These are phyloP conservation scores for Somateria mollissima DNA, from an alignment of 2,797 vertebrate genomes.

Conservation along the genomic window DNA sequence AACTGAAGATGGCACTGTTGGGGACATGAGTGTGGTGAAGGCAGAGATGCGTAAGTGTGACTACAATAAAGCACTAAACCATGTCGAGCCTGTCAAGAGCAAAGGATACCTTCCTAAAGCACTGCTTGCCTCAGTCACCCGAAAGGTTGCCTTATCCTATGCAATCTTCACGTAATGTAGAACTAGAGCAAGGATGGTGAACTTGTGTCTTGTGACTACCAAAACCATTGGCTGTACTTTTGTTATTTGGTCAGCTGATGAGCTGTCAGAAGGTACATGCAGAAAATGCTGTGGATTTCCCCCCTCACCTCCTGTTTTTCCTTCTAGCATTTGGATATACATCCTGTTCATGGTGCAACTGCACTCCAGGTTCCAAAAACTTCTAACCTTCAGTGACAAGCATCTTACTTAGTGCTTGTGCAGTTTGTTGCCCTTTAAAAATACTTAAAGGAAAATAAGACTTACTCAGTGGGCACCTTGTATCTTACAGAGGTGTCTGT, in stretches of 20 bases:
- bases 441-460: not conserved
- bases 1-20: not conserved
- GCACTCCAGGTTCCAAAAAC: not conserved
- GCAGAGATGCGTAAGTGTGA: not conserved
- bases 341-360: not conserved
- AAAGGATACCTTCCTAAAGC: not conserved
- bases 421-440: not conserved
- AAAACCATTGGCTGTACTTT: not conserved
- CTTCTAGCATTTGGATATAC: not conserved
- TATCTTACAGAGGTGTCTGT: accelerated
- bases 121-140: constrained; percentile 5
- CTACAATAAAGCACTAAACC: not conserved
- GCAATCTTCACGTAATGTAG: not conserved
- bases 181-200: not conserved
- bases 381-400: not conserved
- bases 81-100: not conserved
- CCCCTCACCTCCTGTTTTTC: not conserved
- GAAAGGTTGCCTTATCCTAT: constrained; percentile 52
- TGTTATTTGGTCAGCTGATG: not conserved
- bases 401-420: not conserved
- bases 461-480: not conserved
- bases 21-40: not conserved
- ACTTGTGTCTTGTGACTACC: not conserved
- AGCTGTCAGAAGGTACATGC: not conserved
- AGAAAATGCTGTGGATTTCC: not conserved